Conservation (phyloP, 1,140 invertebrate genomes). For the Vollenhovia emeryi region DNA sequence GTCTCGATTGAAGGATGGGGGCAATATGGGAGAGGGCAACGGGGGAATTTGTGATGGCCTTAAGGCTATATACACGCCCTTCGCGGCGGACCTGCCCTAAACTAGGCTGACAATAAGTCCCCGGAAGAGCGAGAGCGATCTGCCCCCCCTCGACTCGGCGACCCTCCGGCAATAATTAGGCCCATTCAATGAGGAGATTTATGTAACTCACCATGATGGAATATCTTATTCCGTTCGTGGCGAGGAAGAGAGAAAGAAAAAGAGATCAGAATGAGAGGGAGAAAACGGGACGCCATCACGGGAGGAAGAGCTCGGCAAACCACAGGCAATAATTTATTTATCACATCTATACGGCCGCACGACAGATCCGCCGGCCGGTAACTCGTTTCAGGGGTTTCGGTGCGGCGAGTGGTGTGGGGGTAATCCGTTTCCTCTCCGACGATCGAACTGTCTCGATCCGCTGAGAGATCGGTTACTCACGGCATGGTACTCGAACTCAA, state of each 20-base stretch:
- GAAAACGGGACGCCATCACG: background rate
- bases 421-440: conserved; percentile 24
- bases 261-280: background rate
- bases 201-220: conserved; percentile 76
- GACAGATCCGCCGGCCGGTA: conserved; percentile 51
- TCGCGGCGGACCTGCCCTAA: conserved; percentile 53
- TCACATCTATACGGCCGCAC: conserved; percentile 49
- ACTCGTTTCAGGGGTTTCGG: conserved; percentile 3
- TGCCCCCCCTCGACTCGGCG: background rate
- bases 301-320: conserved; percentile 32
- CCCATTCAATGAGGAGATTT: conserved; percentile 77
- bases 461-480: conserved; percentile 39
- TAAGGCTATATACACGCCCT: conserved; percentile 54
- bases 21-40: background rate
- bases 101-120: conserved; percentile 62
- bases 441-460: conserved; percentile 44
- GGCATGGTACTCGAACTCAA: background rate
- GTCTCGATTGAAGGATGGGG: conserved; percentile 22
- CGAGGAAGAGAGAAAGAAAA: conserved; percentile 21
- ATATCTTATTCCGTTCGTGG: conserved; percentile 63
- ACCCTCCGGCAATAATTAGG: conserved; percentile 71
- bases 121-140: conserved; percentile 60
- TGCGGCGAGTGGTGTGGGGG: background rate
- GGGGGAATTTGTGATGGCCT: conserved; percentile 10
- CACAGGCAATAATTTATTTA: conserved; percentile 59